Base-by-base conservation (phyloP, 2,113 vertebrate species). In the Dendropsophus ebraccatus region DNA sequence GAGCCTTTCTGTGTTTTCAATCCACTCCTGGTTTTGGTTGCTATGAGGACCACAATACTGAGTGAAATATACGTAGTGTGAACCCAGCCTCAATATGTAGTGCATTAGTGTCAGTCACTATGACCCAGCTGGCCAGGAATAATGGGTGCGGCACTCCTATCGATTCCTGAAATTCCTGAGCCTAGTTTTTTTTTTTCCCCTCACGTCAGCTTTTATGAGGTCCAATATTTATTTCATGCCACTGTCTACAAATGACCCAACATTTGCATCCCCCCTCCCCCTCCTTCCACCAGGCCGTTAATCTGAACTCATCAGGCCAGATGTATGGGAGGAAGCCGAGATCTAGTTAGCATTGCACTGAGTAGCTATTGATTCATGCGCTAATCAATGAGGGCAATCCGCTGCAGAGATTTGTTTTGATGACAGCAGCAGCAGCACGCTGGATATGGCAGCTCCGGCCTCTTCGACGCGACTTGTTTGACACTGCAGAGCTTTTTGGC, bases 341-440 rank as follows among this genome's bases (percentile, higher is more conserved):
- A 87, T 4, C 73, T 90, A 86, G 83, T 87, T 87, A 88, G 90
- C 56, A 47, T 73, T 90, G 91, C 89, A 90, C 85, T 0, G 77
- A 62, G 82, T 0, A 25, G 52, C 56, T 76, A 45, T 67, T 90
- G 88, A 89, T 89, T 23, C 73, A 91, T 91, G 93, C 92, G 83
- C 90, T 88, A 84, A 90, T 92, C 90, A 87, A 50, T 93, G 91
- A 90, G 89, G 75, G 85, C 90, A 81, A 85, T 80, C 47, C 75
- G 86, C 94, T 95, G 94, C 94, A 93, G 94, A 92, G 92, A 91
- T 93, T 87, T 92, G 92, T 91, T 93, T 83, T 88, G 92, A 91
- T 92, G 93, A 89, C 90, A 91, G 74, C 88, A 89, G 91, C 90
- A 91, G 74, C 88, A 89, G 91, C 90, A 92, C 77, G n/a, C 54